phyloP scores from a whole-genome alignment of 2,113 vertebrate genomes.

The Synchiropus splendidus region DNA sequence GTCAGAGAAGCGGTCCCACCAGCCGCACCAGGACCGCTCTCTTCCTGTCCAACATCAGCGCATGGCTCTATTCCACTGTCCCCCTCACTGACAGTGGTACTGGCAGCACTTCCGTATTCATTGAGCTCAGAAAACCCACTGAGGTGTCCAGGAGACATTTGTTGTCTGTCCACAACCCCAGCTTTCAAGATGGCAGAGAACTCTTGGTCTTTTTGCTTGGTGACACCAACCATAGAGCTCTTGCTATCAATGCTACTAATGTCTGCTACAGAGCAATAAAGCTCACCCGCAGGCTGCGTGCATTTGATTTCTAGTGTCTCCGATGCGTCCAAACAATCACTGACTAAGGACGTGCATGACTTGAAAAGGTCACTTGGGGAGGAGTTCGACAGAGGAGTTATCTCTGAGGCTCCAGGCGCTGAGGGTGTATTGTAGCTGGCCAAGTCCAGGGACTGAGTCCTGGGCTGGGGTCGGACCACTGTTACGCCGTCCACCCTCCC shows the following conservation, averaged over 20 bases:
- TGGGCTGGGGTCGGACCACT: constrained; percentile 58
- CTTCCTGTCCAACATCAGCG: constrained; percentile 31
- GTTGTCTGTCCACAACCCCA: not conserved
- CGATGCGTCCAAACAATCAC: constrained; percentile 4
- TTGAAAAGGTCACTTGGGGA: constrained; percentile 14
- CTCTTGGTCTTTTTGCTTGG: constrained; percentile 2
- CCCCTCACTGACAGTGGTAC: constrained; percentile 16
- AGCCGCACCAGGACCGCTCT: constrained; percentile 1
- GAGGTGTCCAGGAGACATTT: constrained; percentile 6
- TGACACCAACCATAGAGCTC: constrained; percentile 1
- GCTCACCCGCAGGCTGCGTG: constrained; percentile 1
- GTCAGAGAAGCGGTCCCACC: constrained; percentile 8
- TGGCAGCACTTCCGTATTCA: constrained; percentile 5
- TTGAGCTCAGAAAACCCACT: constrained; percentile 4
- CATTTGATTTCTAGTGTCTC: constrained; percentile 1
- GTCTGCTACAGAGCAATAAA: constrained; percentile 2
- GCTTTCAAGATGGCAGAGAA: too few species aligned
- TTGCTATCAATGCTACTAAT: not conserved
- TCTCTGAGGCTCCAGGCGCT: constrained; percentile 3
- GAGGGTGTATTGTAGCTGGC: not conserved
- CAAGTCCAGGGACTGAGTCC: constrained; percentile 28
- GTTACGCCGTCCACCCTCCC: constrained; percentile 34
- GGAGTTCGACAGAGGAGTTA: constrained; percentile 5
- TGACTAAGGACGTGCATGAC: constrained; percentile 5
- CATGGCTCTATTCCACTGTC: constrained; percentile 37